Conservation (phyloP, 2,888 invertebrate species). For the Apomyelois bistriatella region DNA sequence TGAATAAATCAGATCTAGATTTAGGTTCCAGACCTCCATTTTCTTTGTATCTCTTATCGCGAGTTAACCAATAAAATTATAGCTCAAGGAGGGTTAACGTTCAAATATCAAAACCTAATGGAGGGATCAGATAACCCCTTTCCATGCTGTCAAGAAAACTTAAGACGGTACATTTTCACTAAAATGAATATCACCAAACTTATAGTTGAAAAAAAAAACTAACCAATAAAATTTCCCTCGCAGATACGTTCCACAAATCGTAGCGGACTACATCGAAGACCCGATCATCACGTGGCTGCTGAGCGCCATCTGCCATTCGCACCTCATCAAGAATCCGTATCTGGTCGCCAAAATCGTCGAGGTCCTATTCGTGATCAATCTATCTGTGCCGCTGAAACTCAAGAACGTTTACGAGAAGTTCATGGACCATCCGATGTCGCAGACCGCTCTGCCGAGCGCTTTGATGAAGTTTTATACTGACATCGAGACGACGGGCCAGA, state of each 20-base stretch:
- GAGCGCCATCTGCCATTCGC: constrained; percentile 93
- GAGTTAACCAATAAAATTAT: too few species aligned
- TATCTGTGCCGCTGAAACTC: constrained; percentile 78
- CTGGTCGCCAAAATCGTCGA: constrained; percentile 97
- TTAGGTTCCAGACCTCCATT: too few species aligned
- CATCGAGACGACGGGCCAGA: constrained; percentile 98
- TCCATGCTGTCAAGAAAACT: too few species aligned
- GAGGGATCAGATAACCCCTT: too few species aligned
- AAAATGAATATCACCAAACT: too few species aligned
- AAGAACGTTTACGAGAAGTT: constrained; percentile 85
- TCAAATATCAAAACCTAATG: too few species aligned
- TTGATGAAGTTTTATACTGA: constrained; percentile 99
- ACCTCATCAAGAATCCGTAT: constrained; percentile 97
- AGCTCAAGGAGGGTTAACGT: too few species aligned
- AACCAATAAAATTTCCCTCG: constrained; percentile 26
- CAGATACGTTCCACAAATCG: constrained; percentile 87
- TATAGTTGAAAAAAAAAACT: too few species aligned
- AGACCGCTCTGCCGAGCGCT: constrained; percentile 90
- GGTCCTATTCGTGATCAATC: constrained; percentile 89
- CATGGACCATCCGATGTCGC: constrained; percentile 89
- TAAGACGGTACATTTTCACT: too few species aligned
- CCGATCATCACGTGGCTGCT: constrained; percentile 93
- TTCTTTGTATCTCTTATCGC: too few species aligned
- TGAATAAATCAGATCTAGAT: too few species aligned
- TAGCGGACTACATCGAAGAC: constrained; percentile 88